Evolutionary conservation across 2,797 vertebrate genomes (phyloP).

Genomic region (Cyprinodon diabolis): DNA sequence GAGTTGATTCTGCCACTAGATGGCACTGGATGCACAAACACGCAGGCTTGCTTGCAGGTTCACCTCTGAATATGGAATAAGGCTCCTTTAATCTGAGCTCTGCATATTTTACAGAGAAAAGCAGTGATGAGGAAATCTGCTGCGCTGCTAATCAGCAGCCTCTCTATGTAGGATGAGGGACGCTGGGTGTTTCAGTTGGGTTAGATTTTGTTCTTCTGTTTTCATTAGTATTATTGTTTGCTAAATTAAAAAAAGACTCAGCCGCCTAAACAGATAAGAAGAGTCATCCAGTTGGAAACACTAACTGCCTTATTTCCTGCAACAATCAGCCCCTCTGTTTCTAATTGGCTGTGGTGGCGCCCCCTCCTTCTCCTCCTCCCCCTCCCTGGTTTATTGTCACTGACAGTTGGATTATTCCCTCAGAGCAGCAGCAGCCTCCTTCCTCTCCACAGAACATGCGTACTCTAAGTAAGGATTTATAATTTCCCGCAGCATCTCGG

Average conservation of each 20-base stretch:
- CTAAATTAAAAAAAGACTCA: background rate
- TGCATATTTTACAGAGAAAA: background rate
- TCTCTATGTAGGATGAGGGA: background rate
- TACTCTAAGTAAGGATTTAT: constrained; percentile 65
- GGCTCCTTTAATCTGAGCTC: constrained; percentile 2
- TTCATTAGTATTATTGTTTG: background rate
- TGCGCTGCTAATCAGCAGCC: background rate
- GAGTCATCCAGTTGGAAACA: constrained; percentile 9
- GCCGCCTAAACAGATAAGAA: background rate
- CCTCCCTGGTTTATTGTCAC: constrained; percentile 61
- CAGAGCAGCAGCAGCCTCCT: constrained; percentile 33
- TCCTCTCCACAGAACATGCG: constrained; percentile 63
- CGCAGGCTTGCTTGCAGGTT: background rate
- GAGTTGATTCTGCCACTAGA: constrained; percentile 1
- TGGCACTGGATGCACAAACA: constrained; percentile 38
- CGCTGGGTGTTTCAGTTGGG: background rate
- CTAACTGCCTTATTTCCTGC: constrained; percentile 44
- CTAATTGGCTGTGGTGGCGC: constrained; percentile 55
- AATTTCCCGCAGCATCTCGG: constrained; percentile 7
- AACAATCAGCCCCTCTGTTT: constrained; percentile 55
- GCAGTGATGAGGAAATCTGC: background rate
- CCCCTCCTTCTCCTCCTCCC: background rate
- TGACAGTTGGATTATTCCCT: constrained; percentile 68
- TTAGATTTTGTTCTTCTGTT: background rate
- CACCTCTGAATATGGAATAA: constrained; percentile 18